Evolutionary conservation across 2,113 vertebrate genomes (phyloP).

Genomic region (Clarias magur): DNA sequence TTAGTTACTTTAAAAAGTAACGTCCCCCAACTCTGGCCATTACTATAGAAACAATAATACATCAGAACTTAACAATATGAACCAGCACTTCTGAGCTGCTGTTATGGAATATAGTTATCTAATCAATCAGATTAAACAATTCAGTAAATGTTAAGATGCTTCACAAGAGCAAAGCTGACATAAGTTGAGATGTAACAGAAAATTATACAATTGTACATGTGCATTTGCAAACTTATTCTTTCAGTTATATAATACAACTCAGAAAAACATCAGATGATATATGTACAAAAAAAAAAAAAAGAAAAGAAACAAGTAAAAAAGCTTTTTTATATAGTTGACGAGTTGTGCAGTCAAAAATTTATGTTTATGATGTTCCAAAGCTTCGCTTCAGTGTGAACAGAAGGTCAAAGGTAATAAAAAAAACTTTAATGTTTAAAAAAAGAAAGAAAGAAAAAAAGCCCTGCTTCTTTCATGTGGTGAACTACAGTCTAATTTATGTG

Average conservation of each 20-base stretch:
- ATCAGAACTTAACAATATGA: too few species aligned
- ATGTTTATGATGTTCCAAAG: neutral
- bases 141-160: neutral
- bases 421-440: neutral
- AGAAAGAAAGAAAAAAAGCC: neutral
- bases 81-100: too few species aligned
- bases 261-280: neutral
- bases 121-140: neutral
- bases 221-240: neutral
- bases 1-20: too few species aligned
- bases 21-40: too few species aligned
- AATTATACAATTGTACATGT: neutral
- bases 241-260: neutral
- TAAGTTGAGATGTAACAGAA: neutral
- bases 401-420: neutral
- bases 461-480: neutral
- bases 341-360: neutral
- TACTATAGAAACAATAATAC: neutral
- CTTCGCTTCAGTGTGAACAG: neutral
- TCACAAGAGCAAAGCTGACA: neutral
- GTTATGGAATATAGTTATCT: neutral
- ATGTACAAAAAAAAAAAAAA: too few species aligned
- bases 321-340: too few species aligned
- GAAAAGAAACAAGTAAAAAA: too few species aligned
- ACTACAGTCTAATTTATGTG: neutral